These are phyloP conservation scores for Eleutherodactylus coqui DNA, from an alignment of 2,797 vertebrate species.

Conservation along the genomic window DNA sequence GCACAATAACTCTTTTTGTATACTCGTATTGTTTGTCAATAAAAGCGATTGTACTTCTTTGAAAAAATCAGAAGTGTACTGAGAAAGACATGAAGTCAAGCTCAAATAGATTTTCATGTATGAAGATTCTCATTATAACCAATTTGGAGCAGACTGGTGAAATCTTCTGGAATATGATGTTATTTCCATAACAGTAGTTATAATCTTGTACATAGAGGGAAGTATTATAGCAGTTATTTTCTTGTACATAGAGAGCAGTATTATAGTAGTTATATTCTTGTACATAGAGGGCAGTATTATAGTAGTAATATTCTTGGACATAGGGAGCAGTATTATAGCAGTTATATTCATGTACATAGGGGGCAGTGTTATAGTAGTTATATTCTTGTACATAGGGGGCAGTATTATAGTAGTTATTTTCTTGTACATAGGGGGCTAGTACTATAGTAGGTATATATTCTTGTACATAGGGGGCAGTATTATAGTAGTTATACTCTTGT, in stretches of 20 bases:
- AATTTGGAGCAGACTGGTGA: too few relatives aligned
- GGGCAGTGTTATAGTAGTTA: neutral
- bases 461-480: neutral
- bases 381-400: neutral
- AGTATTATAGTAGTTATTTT: conserved; percentile 16
- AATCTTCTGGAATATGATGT: too few relatives aligned
- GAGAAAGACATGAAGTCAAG: too few relatives aligned
- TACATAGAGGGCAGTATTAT: conserved; percentile 12
- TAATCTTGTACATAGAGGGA: too few relatives aligned
- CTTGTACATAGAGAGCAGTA: neutral
- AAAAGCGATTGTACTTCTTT: too few relatives aligned
- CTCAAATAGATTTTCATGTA: too few relatives aligned
- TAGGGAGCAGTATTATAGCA: neutral
- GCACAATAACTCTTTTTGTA: too few relatives aligned
- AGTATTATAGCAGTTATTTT: conserved; percentile 10
- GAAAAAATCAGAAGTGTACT: too few relatives aligned
- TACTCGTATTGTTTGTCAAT: too few relatives aligned
- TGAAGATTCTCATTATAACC: too few relatives aligned
- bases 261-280: neutral
- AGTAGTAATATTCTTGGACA: conserved; percentile 11
- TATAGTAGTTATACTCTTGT: conserved; percentile 9
- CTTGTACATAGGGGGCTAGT: conserved; percentile 10
- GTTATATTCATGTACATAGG: conserved; percentile 12
- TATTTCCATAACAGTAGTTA: too few relatives aligned
- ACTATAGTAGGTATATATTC: too few relatives aligned